These are phyloP conservation scores for Mactromeris polynyma DNA, from an alignment of 2,888 invertebrate genomes.

Conservation along the genomic window DNA sequence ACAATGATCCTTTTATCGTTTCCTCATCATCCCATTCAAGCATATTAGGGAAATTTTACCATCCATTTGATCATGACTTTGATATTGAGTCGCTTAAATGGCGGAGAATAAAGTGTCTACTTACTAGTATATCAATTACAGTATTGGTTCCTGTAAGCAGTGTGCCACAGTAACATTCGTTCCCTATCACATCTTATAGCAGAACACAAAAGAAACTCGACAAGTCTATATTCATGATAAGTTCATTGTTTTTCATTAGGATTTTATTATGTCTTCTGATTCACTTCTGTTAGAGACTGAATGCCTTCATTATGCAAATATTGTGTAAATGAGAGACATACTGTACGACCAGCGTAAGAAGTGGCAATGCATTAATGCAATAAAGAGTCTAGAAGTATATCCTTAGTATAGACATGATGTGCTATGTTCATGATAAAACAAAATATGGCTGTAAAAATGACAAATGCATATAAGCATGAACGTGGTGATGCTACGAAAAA, in stretches of 20 bases:
- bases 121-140: too few species aligned
- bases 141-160: too few species aligned
- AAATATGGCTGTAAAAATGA: background rate
- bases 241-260: too few species aligned
- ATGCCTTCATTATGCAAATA: conserved; percentile 11
- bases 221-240: too few species aligned
- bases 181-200: too few species aligned
- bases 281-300: background rate
- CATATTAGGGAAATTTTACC: background rate
- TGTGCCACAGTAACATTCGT: too few species aligned
- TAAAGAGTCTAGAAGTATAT: background rate
- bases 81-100: too few species aligned
- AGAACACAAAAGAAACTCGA: too few species aligned
- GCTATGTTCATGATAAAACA: background rate
- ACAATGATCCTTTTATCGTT: background rate
- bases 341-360: background rate
- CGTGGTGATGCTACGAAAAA: background rate
- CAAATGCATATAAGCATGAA: background rate
- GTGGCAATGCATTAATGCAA: background rate
- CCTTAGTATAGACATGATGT: background rate
- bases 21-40: background rate
- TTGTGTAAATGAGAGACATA: background rate
- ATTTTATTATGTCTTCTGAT: background rate
- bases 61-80: background rate
- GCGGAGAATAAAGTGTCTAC: too few species aligned